Percentiles rank a stretch among this genome's conserved stretches.
Conservation (phyloP, 2,113 vertebrate species). For the Azemiops feae region DNA sequence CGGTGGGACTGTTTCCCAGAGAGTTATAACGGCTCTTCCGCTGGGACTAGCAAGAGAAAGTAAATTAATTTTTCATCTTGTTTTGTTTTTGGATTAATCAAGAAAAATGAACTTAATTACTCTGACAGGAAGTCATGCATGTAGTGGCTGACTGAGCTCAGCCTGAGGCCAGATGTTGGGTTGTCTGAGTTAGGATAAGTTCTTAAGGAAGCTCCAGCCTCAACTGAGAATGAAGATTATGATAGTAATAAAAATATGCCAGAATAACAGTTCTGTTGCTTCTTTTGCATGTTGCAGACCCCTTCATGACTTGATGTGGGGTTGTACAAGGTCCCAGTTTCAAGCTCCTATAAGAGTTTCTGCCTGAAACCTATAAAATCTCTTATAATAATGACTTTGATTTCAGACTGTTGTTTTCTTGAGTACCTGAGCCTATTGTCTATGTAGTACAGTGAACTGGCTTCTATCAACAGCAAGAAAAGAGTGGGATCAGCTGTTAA, state of each 20-base stretch:
- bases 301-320: not conserved
- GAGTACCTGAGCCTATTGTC: not conserved
- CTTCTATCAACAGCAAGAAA: not conserved
- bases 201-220: slow-evolving; percentile 39
- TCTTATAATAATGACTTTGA: not conserved
- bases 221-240: slow-evolving; percentile 43
- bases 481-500: not conserved
- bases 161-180: slow-evolving; percentile 56
- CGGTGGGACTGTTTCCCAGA: slow-evolving; percentile 30
- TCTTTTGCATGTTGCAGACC: not conserved
- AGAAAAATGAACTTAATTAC: slow-evolving; percentile 67
- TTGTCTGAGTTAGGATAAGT: slow-evolving; percentile 44
- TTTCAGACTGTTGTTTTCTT: not conserved
- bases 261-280: not conserved
- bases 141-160: slow-evolving; percentile 48
- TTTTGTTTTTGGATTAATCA: slow-evolving; percentile 65
- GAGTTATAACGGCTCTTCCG: slow-evolving; percentile 41
- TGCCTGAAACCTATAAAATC: not conserved
- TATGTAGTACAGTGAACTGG: not conserved
- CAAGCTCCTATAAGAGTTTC: not conserved
- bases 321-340: not conserved
- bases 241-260: slow-evolving; percentile 21
- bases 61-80: slow-evolving; percentile 64
- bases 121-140: slow-evolving; percentile 60
- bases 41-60: slow-evolving; percentile 55